Conservation (phyloP, 2,113 vertebrate genomes). For the Catharus minimus region DNA sequence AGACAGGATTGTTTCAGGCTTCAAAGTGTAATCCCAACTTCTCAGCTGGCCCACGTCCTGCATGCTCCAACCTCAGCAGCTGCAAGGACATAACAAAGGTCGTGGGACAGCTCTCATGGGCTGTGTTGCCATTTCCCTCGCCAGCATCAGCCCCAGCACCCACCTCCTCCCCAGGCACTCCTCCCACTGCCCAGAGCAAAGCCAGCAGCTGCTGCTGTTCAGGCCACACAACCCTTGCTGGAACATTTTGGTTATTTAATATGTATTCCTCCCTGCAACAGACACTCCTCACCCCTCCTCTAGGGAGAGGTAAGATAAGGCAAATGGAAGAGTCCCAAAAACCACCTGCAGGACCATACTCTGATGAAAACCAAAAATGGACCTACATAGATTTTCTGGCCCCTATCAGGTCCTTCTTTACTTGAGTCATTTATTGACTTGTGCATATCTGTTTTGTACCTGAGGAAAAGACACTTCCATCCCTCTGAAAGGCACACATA, state of each 20-base stretch:
- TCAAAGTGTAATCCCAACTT: not conserved
- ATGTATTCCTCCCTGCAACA: not conserved
- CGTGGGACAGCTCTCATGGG: rapidly evolving
- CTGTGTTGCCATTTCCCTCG: not conserved
- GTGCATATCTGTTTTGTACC: not conserved
- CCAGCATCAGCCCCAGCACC: rapidly evolving
- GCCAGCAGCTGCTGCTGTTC: not conserved
- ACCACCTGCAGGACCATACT: not conserved
- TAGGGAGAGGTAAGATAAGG: not conserved
- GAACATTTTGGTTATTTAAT: not conserved
- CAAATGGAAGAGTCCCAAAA: not conserved
- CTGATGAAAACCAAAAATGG: not conserved
- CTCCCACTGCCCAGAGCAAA: not conserved
- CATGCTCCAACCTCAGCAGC: not conserved
- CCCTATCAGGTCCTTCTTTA: not conserved
- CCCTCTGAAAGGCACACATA: not conserved
- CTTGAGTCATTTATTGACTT: not conserved
- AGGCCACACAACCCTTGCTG: not conserved
- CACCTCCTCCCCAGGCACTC: not conserved
- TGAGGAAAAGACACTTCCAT: not conserved
- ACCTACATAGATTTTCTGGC: not conserved
- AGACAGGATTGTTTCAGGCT: not conserved
- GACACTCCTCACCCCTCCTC: not conserved
- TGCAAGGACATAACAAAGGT: not conserved
- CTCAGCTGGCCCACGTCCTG: not conserved